These are phyloP conservation scores for Sphaerophoria rueppellii DNA, from an alignment of 2,888 invertebrate genomes.

Conservation along the genomic window DNA sequence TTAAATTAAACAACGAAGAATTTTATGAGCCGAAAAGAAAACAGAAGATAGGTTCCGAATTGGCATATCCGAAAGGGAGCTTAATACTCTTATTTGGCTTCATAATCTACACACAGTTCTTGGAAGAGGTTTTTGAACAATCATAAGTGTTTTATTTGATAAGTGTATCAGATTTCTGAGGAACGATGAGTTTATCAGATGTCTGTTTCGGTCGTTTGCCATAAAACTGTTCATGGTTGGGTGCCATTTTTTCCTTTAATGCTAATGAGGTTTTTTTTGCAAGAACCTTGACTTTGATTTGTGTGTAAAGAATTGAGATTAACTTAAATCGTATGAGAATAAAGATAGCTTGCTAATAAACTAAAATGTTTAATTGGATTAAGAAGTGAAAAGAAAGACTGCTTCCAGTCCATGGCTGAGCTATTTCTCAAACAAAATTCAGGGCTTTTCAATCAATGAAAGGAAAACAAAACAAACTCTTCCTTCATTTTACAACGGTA, in stretches of 20 bases:
- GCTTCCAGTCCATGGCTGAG: too few species aligned
- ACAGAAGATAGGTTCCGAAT: background rate
- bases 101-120: background rate
- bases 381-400: too few species aligned
- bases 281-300: background rate
- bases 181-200: background rate
- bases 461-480: too few species aligned
- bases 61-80: background rate
- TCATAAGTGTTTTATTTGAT: background rate
- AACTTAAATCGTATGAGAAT: too few species aligned
- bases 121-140: background rate
- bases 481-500: too few species aligned
- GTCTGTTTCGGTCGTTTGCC: background rate
- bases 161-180: background rate
- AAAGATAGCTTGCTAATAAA: too few species aligned
- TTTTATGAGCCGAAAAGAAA: slow-evolving; percentile 53
- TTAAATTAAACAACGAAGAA: slow-evolving; percentile 56
- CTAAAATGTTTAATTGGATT: too few species aligned
- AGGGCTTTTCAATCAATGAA: too few species aligned
- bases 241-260: background rate
- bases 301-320: background rate
- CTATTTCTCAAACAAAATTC: too few species aligned
- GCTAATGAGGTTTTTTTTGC: slow-evolving; percentile 3
- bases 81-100: background rate
- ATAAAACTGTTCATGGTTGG: slow-evolving; percentile 21